Base-by-base conservation (phyloP, 2,888 invertebrate species). In the Meta bourneti region DNA sequence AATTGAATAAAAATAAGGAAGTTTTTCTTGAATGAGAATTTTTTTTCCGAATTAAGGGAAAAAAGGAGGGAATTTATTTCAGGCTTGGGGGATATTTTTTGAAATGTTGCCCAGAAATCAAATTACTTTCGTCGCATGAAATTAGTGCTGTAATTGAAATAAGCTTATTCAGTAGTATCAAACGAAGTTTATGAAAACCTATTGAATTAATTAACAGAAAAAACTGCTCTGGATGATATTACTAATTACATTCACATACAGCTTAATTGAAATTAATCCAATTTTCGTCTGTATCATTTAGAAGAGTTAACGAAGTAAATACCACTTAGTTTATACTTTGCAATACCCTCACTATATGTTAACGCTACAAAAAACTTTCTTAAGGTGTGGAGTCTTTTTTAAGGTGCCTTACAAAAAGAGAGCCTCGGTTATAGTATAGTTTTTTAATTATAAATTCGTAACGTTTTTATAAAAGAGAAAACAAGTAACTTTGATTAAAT, bases 61-160 rank as follows among this genome's bases (percentile, higher is more conserved):
- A 7, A 19, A 84, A 74, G 74, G 34, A 69, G 69, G 34, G 51
- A 48, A 78, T 70, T 78, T 78, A 52, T 49, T 77, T 61, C 34
- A 70, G 20, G 61, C 52, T 54, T 54, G 74, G 77, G n/a, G 77
- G 52, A 71, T 61, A 48, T 86, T 86, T 82, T 90, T 86, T 77
- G n/a, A 51, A 13, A 52, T 13, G 71, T 61, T 81, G 34, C 74
- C 16, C 8, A 78, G 61, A 91, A 91, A 87, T 83, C 77, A 82
- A 87, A 90, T 85, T 90, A 90, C 85, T 79, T 85, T 74, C 70
- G 80, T 48, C 74, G 72, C 71, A 80, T 90, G 79, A 79, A 90
- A 90, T 90, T 90, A 90, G 80, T 16, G 79, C 54, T 80, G 74
- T 90, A 90, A 90, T 90, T 79, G 69, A 90, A 85, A 69, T 74